phyloP scores from a whole-genome alignment of 2,797 vertebrate genomes.

The Clarias laeviceps region DNA sequence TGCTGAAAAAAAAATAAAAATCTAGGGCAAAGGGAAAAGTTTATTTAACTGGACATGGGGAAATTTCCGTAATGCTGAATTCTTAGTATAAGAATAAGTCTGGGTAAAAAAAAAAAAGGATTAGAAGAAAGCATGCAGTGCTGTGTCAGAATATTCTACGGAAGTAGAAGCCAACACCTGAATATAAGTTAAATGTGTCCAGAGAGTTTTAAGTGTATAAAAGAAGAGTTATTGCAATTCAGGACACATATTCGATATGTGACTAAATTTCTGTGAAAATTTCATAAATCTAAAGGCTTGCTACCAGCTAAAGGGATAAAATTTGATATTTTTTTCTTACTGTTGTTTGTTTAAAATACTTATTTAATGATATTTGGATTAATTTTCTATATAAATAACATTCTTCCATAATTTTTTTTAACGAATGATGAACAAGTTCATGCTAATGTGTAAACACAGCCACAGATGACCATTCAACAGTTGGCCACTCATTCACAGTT shows the following conservation, averaged over 20 bases:
- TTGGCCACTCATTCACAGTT: too few species aligned
- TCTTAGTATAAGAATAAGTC: not conserved
- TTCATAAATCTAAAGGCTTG: not conserved
- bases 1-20: not conserved
- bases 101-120: not conserved
- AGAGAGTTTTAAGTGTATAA: not conserved
- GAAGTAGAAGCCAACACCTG: not conserved
- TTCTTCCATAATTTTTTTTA: not conserved
- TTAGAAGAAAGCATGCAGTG: not conserved
- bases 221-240: not conserved
- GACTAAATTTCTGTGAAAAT: not conserved
- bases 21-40: not conserved
- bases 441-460: too few species aligned
- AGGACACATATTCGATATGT: not conserved
- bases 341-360: not conserved
- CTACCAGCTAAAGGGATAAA: not conserved
- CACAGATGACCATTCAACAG: too few species aligned
- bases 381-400: not conserved
- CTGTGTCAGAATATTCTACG: not conserved
- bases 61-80: not conserved
- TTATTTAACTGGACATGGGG: not conserved
- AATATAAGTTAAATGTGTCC: not conserved
- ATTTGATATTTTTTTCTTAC: not conserved
- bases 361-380: not conserved
- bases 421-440: too few species aligned